Evolutionary conservation across 2,797 vertebrate species (phyloP), one percentile per base, ranked within the genome.

Genomic region (Myotis myotis): DNA sequence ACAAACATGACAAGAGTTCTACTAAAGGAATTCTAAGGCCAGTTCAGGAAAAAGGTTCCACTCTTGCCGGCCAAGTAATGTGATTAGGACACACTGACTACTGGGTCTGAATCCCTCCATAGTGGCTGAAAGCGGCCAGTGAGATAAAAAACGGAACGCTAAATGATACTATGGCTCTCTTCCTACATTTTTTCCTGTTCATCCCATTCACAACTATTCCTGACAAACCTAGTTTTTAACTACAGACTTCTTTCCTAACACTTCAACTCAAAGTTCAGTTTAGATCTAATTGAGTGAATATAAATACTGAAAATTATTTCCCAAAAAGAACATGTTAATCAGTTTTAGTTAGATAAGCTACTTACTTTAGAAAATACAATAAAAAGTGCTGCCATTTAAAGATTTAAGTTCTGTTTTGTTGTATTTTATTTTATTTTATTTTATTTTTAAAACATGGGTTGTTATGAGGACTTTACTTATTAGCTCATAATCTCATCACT

Each of bases 301-400:
- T 17, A 80, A 84, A 93, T 33, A 80, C 44, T 81, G 17, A 20
- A 57, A 88, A 80, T 33, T 86, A 87, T 70, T 95, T 87, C 51
- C 68, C 36, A 23, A 66, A 93, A 93, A 87, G 9, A 89, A n/a
- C 2, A 28, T 57, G 6, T 41, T 57, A 44, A 72, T 70, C 25
- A 47, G 30, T 83, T 94, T 94, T 55, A 72, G 20, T 25, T 20
- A 95, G 41, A 10, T 74, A 87, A 92, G 51, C 20, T 60, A 76
- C 9, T 89, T 95, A 89, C 88, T 62, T 91, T 51, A 87, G 44
- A 89, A 89, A 91, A 87, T 36, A 82, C 3, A 72, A 71, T 57
- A 85, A 88, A 94, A 92, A 75, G 33, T 2, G 70, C 60, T 82
- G 71, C 10, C 30, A 86, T 64, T 95, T 78, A 92, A 66, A 51